These are phyloP conservation scores for Sitta carolinensis DNA, from an alignment of 2,797 vertebrate species.

Conservation along the genomic window DNA sequence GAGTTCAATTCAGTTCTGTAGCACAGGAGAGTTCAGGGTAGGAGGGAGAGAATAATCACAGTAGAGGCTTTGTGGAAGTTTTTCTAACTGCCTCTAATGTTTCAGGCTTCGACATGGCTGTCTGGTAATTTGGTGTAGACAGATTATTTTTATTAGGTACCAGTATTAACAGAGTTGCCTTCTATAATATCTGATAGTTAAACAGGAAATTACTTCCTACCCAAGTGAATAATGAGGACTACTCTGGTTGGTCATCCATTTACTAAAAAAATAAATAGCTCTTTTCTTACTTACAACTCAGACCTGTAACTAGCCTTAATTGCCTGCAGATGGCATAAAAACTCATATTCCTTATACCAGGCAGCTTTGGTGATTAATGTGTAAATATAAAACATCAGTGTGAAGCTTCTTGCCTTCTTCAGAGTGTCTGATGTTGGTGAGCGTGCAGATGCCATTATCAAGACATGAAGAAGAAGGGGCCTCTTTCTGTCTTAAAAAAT, in stretches of 20 bases:
- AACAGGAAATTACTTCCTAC: constrained; percentile 72
- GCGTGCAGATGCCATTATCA: neutral
- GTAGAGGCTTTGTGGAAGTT: constrained; percentile 62
- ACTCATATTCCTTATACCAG: neutral
- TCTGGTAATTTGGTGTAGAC: constrained; percentile 47
- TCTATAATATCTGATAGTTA: constrained; percentile 62
- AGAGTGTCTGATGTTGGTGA: neutral
- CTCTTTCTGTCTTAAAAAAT: neutral
- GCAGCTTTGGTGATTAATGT: neutral
- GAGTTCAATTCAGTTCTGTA: constrained; percentile 65
- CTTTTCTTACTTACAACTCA: neutral
- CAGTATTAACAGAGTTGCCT: constrained; percentile 53
- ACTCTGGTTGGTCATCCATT: constrained; percentile 40
- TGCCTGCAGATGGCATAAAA: constrained; percentile 73
- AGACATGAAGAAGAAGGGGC: neutral
- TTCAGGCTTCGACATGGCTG: constrained; percentile 27
- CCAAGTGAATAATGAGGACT: constrained; percentile 66
- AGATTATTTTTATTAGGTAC: constrained; percentile 68
- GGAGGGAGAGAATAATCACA: constrained; percentile 48
- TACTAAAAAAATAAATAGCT: constrained; percentile 50
- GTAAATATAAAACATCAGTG: accelerated
- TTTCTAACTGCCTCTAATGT: constrained; percentile 31
- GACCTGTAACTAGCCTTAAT: constrained; percentile 8
- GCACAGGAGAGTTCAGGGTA: constrained; percentile 50
- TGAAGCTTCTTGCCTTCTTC: neutral